phyloP scores from a whole-genome alignment of 37 sponge, comb jelly and placozoan species.

The Beroe ovata region DNA sequence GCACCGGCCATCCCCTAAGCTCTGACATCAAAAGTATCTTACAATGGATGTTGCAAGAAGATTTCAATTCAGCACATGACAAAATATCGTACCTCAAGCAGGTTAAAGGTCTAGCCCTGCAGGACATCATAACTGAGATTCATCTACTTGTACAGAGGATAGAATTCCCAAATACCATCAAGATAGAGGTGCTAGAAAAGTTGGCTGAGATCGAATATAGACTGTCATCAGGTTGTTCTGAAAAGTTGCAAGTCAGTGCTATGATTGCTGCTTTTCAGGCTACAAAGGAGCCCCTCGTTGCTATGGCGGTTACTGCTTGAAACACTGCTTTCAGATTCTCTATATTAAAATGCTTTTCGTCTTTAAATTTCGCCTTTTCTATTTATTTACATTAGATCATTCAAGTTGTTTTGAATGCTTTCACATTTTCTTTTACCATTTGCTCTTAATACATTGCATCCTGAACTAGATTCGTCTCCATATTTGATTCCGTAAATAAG shows the following conservation, averaged over 20 bases:
- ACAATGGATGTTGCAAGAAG: constrained; percentile 91
- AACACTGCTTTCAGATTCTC: not conserved
- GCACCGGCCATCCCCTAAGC: constrained; percentile 93
- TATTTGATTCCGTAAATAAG: too few species aligned
- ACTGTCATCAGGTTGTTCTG: constrained; percentile 79
- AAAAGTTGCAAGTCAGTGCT: constrained; percentile 90
- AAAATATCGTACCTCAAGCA: constrained; percentile 85
- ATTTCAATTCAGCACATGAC: constrained; percentile 70
- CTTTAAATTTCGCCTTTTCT: not conserved
- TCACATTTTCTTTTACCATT: not conserved
- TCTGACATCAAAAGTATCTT: constrained; percentile 87
- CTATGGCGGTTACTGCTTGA: constrained; percentile 44
- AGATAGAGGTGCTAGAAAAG: constrained; percentile 81
- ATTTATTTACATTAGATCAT: not conserved
- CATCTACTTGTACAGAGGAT: constrained; percentile 86
- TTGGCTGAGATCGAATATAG: constrained; percentile 88
- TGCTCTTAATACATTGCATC: not conserved
- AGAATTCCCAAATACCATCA: constrained; percentile 83
- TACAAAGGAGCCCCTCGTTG: constrained; percentile 78
- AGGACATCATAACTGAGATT: constrained; percentile 86
- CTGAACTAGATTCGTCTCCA: too few species aligned
- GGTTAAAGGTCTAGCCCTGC: constrained; percentile 87
- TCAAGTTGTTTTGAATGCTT: not conserved
- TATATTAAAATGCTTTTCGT: not conserved
- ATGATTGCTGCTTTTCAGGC: constrained; percentile 90